A percentile compares a stretch with the other conserved stretches of the same genome.
These are phyloP conservation scores for Falcunculus frontatus DNA, from an alignment of 2,113 vertebrate species.

Conservation along the genomic window DNA sequence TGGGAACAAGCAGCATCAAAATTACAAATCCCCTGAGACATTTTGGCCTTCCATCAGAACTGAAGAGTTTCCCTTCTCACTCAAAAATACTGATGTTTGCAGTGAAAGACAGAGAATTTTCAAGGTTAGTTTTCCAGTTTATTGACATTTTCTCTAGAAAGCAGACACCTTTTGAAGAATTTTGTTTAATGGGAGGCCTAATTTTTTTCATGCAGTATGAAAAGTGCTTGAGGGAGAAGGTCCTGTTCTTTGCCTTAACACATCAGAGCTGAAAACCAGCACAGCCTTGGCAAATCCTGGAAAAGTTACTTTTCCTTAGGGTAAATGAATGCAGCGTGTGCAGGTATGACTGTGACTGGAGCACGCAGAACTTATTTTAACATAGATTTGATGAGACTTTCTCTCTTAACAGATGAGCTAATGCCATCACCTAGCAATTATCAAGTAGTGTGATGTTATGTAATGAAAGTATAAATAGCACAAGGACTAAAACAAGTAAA, in stretches of 20 bases:
- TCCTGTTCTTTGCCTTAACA: neutral
- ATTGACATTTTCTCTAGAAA: neutral
- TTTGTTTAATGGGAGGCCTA: neutral
- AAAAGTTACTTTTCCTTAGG: neutral
- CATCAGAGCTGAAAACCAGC: neutral
- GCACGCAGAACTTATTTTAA: neutral
- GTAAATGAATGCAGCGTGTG: neutral
- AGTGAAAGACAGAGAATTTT: neutral
- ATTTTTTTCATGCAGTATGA: neutral
- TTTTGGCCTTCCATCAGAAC: neutral
- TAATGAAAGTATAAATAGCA: slow-evolving; percentile 62
- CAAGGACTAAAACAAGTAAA: slow-evolving; percentile 13
- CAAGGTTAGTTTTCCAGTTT: neutral
- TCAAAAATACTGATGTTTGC: neutral
- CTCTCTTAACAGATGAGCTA: slow-evolving; percentile 14
- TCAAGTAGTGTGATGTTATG: slow-evolving; percentile 34
- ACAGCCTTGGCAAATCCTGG: neutral
- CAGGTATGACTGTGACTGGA: neutral
- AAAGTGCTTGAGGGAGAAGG: neutral
- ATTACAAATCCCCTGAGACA: neutral
- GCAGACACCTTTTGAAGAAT: neutral
- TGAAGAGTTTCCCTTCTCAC: neutral
- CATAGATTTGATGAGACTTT: neutral
- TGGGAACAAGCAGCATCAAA: neutral
- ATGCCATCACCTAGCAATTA: slow-evolving; percentile 53